Conservation (phyloP, 1,140 invertebrate species). For the Caenorhabditis tropicalis region DNA sequence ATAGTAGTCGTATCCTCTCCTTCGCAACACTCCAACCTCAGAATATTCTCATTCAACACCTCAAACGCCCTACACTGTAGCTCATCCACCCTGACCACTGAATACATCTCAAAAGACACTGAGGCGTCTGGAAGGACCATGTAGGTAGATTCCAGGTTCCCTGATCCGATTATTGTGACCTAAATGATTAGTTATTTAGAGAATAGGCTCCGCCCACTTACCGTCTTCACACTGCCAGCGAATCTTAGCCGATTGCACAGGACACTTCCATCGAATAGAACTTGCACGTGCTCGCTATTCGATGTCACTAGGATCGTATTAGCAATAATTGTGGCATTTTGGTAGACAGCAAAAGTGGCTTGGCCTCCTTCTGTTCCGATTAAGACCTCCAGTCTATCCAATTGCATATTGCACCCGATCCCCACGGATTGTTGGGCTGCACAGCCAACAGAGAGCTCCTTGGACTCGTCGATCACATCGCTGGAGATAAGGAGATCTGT, state of each 20-base stretch:
- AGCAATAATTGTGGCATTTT: background rate
- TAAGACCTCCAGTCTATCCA: constrained; percentile 31
- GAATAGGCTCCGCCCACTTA: background rate
- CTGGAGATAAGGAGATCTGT: constrained; percentile 39
- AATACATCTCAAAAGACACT: constrained; percentile 9
- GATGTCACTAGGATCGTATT: background rate
- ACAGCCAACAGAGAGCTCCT: constrained; percentile 19
- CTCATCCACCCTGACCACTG: background rate
- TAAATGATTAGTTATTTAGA: background rate
- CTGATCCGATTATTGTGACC: background rate
- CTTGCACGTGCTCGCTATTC: background rate
- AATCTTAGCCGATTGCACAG: constrained; percentile 14
- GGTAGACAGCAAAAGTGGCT: constrained; percentile 3
- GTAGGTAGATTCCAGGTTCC: constrained; percentile 9
- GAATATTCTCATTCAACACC: background rate
- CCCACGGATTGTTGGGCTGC: constrained; percentile 28
- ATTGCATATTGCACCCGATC: constrained; percentile 20
- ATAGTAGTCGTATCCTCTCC: constrained; percentile 18
- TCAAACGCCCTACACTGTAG: background rate
- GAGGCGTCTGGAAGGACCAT: constrained; percentile 14
- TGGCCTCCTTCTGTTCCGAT: background rate
- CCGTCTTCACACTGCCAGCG: constrained; percentile 15
- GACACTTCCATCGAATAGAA: constrained; percentile 11
- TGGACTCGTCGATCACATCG: constrained; percentile 42
- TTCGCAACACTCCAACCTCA: background rate